These are phyloP conservation scores for Meandrusa payeni DNA, from an alignment of 2,888 invertebrate species.

Conservation along the genomic window DNA sequence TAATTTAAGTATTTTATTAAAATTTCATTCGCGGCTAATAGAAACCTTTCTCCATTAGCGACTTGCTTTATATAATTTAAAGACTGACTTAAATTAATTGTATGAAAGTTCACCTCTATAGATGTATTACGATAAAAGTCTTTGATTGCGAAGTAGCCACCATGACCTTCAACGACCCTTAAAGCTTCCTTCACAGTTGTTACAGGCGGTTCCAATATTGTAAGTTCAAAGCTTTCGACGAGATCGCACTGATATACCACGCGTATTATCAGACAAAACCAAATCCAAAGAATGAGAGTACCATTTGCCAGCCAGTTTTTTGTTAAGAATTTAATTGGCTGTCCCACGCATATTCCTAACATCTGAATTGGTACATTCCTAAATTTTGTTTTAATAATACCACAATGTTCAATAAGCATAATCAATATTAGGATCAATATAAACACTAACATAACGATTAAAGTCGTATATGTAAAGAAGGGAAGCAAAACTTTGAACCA, in stretches of 20 bases:
- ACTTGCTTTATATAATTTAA: constrained; percentile 34
- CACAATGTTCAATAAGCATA: constrained; percentile 32
- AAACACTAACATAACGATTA: constrained; percentile 36
- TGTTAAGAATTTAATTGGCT: constrained; percentile 40
- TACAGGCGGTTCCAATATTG: constrained; percentile 43
- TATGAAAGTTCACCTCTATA: constrained; percentile 34
- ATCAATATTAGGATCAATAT: constrained; percentile 33
- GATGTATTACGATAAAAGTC: constrained; percentile 39
- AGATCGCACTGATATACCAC: constrained; percentile 54
- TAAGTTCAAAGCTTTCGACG: constrained; percentile 42
- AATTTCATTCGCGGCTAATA: constrained; percentile 38
- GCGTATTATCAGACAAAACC: constrained; percentile 54
- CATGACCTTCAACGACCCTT: constrained; percentile 39
- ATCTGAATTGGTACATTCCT: constrained; percentile 36
- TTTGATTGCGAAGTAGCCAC: constrained; percentile 37
- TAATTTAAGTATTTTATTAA: constrained; percentile 30
- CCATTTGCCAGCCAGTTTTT: constrained; percentile 41
- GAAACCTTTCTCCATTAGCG: constrained; percentile 42
- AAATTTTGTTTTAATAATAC: constrained; percentile 24
- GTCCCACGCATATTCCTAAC: constrained; percentile 50
- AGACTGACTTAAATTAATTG: constrained; percentile 32
- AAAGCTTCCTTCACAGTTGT: constrained; percentile 41
- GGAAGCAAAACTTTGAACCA: constrained; percentile 49
- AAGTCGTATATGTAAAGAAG: constrained; percentile 40
- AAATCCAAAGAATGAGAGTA: constrained; percentile 52